Conservation (phyloP, 2,797 vertebrate species). For the Thripadectes ignobilis region DNA sequence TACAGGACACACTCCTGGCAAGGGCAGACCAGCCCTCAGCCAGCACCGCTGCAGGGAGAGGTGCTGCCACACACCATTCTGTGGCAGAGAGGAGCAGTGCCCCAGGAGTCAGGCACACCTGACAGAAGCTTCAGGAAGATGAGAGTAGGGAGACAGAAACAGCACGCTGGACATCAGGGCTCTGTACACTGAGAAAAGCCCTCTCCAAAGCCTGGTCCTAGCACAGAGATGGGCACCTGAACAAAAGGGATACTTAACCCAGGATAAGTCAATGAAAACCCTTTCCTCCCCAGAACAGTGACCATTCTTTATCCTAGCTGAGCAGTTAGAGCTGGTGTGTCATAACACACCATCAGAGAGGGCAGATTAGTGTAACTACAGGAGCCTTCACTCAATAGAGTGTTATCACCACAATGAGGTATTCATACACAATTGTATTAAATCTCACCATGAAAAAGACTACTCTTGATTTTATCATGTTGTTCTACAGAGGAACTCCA, state of each 20-base stretch:
- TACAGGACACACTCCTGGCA: background rate
- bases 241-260: background rate
- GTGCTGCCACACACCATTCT: background rate
- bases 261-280: background rate
- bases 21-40: background rate
- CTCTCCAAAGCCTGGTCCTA: background rate
- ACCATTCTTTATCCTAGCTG: background rate
- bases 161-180: background rate
- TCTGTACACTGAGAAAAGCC: background rate
- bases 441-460: conserved; percentile 1
- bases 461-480: background rate
- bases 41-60: background rate
- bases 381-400: conserved; percentile 20
- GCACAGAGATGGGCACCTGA: background rate
- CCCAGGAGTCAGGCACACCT: background rate
- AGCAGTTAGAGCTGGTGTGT: background rate
- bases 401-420: conserved; percentile 12
- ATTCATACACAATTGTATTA: background rate
- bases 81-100: background rate
- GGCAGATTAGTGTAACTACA: conserved; percentile 33
- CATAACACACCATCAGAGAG: background rate
- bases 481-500: background rate
- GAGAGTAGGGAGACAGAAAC: background rate
- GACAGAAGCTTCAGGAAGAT: background rate
- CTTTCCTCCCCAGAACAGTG: background rate